Conservation (phyloP, 2,113 vertebrate species). For the Mesocricetus auratus region DNA sequence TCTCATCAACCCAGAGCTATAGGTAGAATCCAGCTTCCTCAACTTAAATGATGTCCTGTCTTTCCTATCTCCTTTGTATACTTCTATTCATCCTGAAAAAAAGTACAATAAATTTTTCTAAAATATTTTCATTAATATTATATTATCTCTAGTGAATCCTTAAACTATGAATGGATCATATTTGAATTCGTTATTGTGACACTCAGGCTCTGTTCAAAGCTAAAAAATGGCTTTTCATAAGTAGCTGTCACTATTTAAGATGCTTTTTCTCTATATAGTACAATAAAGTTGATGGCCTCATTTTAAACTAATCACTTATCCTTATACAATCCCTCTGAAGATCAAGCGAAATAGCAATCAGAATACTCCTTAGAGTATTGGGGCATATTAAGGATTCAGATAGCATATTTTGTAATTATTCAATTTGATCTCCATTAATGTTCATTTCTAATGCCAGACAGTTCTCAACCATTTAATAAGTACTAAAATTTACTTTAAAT, state of each 20-base stretch:
- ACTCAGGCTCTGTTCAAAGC: neutral
- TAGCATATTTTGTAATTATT: slow-evolving; percentile 7
- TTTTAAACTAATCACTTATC: slow-evolving; percentile 17
- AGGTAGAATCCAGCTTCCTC: neutral
- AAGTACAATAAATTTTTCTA: slow-evolving; percentile 38
- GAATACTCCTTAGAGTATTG: neutral
- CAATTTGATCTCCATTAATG: neutral
- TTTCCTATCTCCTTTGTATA: neutral
- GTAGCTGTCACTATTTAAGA: neutral
- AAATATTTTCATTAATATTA: slow-evolving; percentile 51
- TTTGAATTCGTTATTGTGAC: neutral
- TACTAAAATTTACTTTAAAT: neutral
- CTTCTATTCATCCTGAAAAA: neutral
- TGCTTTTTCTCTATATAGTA: neutral
- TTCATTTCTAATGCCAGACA: neutral
- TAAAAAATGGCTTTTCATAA: neutral
- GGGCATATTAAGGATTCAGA: neutral
- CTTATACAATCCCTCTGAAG: neutral
- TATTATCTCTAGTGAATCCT: neutral
- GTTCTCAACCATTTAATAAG: neutral
- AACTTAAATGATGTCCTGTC: neutral
- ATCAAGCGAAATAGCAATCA: neutral
- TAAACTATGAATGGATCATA: neutral
- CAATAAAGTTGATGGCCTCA: slow-evolving; percentile 16
- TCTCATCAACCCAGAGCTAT: neutral